phyloP scores from a whole-genome alignment of 2,888 invertebrate species.

The Caenorhabditis auriculariae region DNA sequence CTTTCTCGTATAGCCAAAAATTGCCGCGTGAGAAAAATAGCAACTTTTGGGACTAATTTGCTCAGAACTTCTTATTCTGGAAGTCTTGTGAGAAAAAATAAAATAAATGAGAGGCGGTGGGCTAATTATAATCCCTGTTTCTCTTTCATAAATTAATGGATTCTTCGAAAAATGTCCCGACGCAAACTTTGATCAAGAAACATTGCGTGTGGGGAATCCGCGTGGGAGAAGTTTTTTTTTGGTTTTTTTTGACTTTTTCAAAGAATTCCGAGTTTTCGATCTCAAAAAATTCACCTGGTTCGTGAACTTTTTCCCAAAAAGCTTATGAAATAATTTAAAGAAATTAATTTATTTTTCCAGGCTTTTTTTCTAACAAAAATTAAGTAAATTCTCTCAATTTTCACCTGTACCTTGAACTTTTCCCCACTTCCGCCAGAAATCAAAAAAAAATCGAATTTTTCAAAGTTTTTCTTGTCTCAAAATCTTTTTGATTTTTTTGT shows the following conservation, averaged over 20 bases:
- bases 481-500: too few relatives aligned
- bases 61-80: too few relatives aligned
- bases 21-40: too few relatives aligned
- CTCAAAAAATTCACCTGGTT: not conserved
- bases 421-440: not conserved
- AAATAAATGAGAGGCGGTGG: too few relatives aligned
- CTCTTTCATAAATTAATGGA: too few relatives aligned
- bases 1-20: too few relatives aligned
- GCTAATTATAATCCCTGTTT: too few relatives aligned
- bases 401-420: too few relatives aligned
- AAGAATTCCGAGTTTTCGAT: slow-evolving; percentile 1
- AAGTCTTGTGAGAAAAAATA: too few relatives aligned
- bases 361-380: not conserved
- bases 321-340: not conserved
- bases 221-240: not conserved
- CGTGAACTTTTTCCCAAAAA: not conserved
- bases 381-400: not conserved
- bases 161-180: not conserved
- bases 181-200: not conserved
- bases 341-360: not conserved
- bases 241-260: slow-evolving; percentile 4
- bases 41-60: too few relatives aligned
- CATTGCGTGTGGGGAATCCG: not conserved
- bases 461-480: too few relatives aligned
- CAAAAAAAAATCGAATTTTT: not conserved